Conservation (phyloP, 2,888 invertebrate genomes). For the Congeria kusceri region DNA sequence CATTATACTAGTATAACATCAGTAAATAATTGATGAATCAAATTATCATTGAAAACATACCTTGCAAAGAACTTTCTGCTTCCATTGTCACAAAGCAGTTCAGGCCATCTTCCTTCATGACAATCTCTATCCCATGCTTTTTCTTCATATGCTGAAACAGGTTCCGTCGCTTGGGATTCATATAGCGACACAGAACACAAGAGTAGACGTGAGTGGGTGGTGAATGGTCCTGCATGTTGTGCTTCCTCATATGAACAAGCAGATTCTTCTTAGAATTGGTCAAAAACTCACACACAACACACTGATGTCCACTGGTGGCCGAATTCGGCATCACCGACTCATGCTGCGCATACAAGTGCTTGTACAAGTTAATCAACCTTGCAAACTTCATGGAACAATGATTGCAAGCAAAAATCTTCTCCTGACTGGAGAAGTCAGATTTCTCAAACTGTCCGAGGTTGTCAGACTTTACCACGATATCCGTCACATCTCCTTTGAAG, state of each 20-base stretch:
- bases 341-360: constrained; percentile 83
- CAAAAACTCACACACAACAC: constrained; percentile 83
- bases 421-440: constrained; percentile 77
- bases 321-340: constrained; percentile 74
- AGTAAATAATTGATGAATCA: too few species aligned
- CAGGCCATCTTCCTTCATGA: constrained; percentile 78
- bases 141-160: constrained; percentile 83
- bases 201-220: constrained; percentile 82
- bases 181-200: constrained; percentile 82
- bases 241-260: constrained; percentile 83
- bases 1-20: too few species aligned
- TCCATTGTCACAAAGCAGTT: constrained; percentile 74
- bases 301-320: constrained; percentile 73
- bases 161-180: constrained; percentile 79
- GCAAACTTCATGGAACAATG: constrained; percentile 84
- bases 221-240: constrained; percentile 80
- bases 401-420: constrained; percentile 84
- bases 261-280: constrained; percentile 81
- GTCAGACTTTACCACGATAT: constrained; percentile 22
- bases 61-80: too few species aligned
- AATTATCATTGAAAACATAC: too few species aligned
- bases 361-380: constrained; percentile 83
- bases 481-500: background rate
- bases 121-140: constrained; percentile 82
- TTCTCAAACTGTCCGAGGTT: constrained; percentile 61